These are phyloP conservation scores for Drosophila barbarae DNA, from an alignment of 2,888 invertebrate genomes.

Conservation along the genomic window DNA sequence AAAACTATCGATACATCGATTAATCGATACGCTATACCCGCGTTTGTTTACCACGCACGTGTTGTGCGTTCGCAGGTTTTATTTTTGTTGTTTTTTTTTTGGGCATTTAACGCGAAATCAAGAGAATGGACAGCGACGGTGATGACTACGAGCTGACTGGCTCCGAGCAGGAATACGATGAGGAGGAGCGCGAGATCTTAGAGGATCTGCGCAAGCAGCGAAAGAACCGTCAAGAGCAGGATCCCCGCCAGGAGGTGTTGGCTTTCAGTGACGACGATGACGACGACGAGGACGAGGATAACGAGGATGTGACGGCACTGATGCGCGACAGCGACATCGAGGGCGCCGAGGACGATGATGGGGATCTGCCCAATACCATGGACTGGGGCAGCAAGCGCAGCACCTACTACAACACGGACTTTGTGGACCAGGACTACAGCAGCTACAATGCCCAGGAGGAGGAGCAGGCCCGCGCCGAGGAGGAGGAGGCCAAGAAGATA, in stretches of 20 bases:
- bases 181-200: slow-evolving; percentile 83
- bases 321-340: slow-evolving; percentile 88
- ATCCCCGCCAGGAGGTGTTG: slow-evolving; percentile 84
- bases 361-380: slow-evolving; percentile 87
- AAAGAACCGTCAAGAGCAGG: slow-evolving; percentile 79
- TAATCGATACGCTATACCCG: not conserved
- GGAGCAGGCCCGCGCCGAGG: slow-evolving; percentile 88
- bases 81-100: not conserved
- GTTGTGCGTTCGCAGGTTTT: slow-evolving; percentile 13
- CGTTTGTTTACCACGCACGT: slow-evolving; percentile 34
- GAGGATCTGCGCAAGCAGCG: slow-evolving; percentile 82
- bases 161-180: slow-evolving; percentile 87
- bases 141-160: slow-evolving; percentile 84
- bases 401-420: slow-evolving; percentile 92
- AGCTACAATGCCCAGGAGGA: slow-evolving; percentile 82
- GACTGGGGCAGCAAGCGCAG: slow-evolving; percentile 93
- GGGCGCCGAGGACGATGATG: slow-evolving; percentile 83
- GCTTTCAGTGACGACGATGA: slow-evolving; percentile 80
- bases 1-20: not conserved
- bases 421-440: slow-evolving; percentile 90
- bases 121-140: slow-evolving; percentile 61
- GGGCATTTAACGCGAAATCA: too few relatives aligned
- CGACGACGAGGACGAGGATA: slow-evolving; percentile 78
- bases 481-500: slow-evolving; percentile 89
- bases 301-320: slow-evolving; percentile 73